phyloP scores from a whole-genome alignment of 2,888 invertebrate genomes.

The Acleris holmiana region DNA sequence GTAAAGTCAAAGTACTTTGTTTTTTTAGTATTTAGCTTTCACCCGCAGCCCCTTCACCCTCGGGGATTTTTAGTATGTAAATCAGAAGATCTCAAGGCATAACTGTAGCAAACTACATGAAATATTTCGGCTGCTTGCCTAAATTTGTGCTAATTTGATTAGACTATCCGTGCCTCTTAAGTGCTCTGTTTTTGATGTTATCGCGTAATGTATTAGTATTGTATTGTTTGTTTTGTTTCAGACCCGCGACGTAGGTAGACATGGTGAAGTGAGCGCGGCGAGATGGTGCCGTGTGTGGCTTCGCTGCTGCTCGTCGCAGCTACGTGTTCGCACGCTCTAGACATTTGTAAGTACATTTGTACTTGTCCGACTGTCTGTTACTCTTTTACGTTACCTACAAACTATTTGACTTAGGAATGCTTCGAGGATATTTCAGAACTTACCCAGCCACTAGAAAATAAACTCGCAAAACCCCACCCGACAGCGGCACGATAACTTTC shows the following conservation, averaged over 20 bases:
- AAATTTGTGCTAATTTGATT: too few species aligned
- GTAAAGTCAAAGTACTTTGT: too few species aligned
- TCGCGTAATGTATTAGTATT: too few species aligned
- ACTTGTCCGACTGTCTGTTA: neutral
- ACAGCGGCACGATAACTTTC: conserved; percentile 15
- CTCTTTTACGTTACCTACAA: neutral
- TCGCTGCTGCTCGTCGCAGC: conserved; percentile 61
- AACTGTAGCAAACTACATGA: too few species aligned
- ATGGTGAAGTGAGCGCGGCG: conserved; percentile 73
- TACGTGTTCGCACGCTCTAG: conserved; percentile 61
- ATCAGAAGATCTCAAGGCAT: too few species aligned
- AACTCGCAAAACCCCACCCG: conserved; percentile 1
- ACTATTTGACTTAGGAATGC: conserved; percentile 1
- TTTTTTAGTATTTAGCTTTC: too few species aligned
- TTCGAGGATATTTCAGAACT: neutral
- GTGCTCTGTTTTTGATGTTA: too few species aligned
- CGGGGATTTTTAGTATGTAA: too few species aligned
- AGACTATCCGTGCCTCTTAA: too few species aligned
- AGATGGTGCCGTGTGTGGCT: conserved; percentile 66
- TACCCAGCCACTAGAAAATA: neutral
- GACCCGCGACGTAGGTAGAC: conserved; percentile 58
- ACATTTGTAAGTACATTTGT: conserved; percentile 68
- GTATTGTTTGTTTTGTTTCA: conserved; percentile 48
- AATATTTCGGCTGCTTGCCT: too few species aligned
- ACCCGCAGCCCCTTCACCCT: too few species aligned